Percentiles rank a stretch among this genome's conserved stretches.
Evolutionary conservation across 2,888 invertebrate species (phyloP).

Genomic region (Steinernema scapterisci): DNA sequence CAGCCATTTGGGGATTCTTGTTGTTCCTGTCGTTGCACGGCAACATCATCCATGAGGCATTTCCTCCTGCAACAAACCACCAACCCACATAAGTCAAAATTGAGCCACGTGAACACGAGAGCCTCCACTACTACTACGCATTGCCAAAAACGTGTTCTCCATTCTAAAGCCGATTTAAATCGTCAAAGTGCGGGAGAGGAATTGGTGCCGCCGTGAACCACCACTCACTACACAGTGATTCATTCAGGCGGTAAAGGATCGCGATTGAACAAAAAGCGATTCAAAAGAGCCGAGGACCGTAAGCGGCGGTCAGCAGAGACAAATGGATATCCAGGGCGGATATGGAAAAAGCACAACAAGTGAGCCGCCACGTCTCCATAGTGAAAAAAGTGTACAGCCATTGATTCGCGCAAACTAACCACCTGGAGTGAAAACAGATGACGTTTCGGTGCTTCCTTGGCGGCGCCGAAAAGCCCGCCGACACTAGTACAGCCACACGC

Average conservation of each 20-base stretch:
- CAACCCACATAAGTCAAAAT: background rate
- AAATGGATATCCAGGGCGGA: background rate
- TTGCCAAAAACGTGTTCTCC: slow-evolving; percentile 1
- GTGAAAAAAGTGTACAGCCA: background rate
- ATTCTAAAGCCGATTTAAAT: slow-evolving; percentile 18
- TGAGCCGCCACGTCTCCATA: background rate
- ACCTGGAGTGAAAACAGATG: no score
- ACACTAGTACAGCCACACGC: no score
- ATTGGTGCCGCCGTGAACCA: background rate
- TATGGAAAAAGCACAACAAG: background rate
- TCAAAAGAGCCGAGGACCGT: background rate
- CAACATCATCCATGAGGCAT: slow-evolving; percentile 18
- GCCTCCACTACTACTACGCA: background rate
- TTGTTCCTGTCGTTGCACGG: background rate
- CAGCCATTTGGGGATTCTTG: background rate
- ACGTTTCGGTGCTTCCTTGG: no score
- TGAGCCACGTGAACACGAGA: background rate
- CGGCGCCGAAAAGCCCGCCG: no score
- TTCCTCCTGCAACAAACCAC: slow-evolving; percentile 6
- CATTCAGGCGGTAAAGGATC: background rate
- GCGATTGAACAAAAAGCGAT: background rate
- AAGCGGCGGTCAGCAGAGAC: background rate
- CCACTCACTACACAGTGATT: background rate
- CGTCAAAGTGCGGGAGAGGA: background rate
- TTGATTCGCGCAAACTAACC: background rate